Conservation (phyloP, 1,140 invertebrate genomes). For the Ceratina australensis region DNA sequence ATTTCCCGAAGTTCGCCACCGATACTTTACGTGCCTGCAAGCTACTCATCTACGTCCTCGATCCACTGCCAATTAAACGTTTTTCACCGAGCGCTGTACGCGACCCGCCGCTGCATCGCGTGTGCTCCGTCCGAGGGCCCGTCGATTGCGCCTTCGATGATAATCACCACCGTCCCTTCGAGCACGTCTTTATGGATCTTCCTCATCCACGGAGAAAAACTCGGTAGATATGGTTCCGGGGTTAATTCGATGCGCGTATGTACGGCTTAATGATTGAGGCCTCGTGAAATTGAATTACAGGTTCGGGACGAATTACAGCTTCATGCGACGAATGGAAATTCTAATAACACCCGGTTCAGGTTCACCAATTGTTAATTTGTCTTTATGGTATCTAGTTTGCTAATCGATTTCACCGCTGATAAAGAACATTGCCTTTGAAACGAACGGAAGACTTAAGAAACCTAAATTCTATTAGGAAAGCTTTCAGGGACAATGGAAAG, state of each 20-base stretch:
- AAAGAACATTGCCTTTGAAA: too few relatives aligned
- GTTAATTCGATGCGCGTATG: slow-evolving; percentile 1
- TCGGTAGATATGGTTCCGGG: not conserved
- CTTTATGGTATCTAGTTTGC: too few relatives aligned
- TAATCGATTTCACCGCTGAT: too few relatives aligned
- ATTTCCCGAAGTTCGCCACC: slow-evolving; percentile 35
- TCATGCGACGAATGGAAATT: too few relatives aligned
- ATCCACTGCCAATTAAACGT: slow-evolving; percentile 37
- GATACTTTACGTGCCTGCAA: slow-evolving; percentile 29
- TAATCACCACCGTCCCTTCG: slow-evolving; percentile 19
- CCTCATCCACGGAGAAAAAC: not conserved
- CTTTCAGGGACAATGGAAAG: too few relatives aligned
- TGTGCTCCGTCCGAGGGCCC: slow-evolving; percentile 6
- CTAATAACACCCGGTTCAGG: too few relatives aligned
- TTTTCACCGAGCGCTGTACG: slow-evolving; percentile 36
- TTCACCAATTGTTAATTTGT: too few relatives aligned
- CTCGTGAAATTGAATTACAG: too few relatives aligned
- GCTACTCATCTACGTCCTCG: slow-evolving; percentile 35
- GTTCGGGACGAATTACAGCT: too few relatives aligned
- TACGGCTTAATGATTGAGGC: too few relatives aligned
- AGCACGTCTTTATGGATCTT: slow-evolving; percentile 5
- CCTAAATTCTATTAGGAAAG: too few relatives aligned
- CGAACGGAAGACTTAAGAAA: too few relatives aligned
- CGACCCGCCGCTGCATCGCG: slow-evolving; percentile 29
- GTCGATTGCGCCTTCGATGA: slow-evolving; percentile 24